A percentile compares a stretch with the other conserved stretches of the same genome.
These are phyloP conservation scores for Drosophila flavopinicola DNA, from an alignment of 2,888 invertebrate species.

Conservation along the genomic window DNA sequence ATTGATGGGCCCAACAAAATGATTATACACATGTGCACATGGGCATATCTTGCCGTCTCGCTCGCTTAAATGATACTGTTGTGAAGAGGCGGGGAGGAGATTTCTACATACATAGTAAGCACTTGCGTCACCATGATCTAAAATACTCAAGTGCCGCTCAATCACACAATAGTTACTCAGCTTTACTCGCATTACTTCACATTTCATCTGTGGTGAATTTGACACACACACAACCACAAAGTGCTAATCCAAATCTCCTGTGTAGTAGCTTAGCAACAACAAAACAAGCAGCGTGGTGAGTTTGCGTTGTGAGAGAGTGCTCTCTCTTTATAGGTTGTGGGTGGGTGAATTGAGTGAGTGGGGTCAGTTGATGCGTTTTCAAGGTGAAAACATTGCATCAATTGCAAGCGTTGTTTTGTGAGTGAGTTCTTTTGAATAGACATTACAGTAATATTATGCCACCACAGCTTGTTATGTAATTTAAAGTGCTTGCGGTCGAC, in stretches of 20 bases:
- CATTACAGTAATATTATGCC: constrained; percentile 5
- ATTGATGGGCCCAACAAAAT: constrained; percentile 54
- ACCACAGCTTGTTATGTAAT: no score
- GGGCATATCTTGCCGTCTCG: constrained; percentile 11
- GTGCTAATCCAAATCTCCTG: neutral
- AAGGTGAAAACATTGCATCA: constrained; percentile 34
- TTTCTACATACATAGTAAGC: constrained; percentile 11
- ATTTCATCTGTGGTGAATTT: neutral
- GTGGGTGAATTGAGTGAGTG: neutral
- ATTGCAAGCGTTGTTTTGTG: constrained; percentile 7
- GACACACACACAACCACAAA: neutral
- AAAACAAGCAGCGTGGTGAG: constrained; percentile 18
- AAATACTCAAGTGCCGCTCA: constrained; percentile 19
- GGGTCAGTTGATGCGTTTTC: constrained; percentile 18
- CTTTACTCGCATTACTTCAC: neutral
- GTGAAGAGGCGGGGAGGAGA: neutral
- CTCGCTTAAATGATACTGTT: constrained; percentile 23
- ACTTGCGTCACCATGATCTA: constrained; percentile 11
- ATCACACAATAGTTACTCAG: neutral
- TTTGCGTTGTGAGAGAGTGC: constrained; percentile 2
- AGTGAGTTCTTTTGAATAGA: constrained; percentile 4
- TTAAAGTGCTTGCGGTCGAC: constrained; percentile 20
- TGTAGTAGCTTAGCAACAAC: neutral
- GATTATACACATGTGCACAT: constrained; percentile 6
- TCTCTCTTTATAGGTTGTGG: neutral